Percentiles rank a stretch among this genome's conserved stretches.
Evolutionary conservation across 2,888 invertebrate species (phyloP).

Genomic region (Sphinx pinastri): DNA sequence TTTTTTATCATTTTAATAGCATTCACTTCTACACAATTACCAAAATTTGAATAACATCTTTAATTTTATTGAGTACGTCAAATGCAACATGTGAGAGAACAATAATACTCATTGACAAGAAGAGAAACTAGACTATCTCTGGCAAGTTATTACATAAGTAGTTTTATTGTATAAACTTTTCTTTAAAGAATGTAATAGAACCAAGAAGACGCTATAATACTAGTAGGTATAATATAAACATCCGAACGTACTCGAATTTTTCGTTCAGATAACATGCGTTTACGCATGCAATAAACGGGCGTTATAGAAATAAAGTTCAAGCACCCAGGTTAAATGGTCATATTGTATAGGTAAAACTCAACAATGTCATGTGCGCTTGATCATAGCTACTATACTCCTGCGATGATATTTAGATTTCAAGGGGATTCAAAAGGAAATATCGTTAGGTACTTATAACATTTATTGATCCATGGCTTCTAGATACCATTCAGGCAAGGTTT

Average conservation of each 20-base stretch:
- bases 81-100: slow-evolving; percentile 6
- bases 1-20: background rate
- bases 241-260: too few species aligned
- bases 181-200: background rate
- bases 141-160: background rate
- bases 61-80: background rate
- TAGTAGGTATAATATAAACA: too few species aligned
- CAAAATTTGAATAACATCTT: slow-evolving; percentile 1
- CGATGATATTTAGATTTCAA: too few species aligned
- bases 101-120: background rate
- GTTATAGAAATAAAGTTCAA: too few species aligned
- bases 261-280: too few species aligned
- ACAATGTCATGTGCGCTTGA: too few species aligned
- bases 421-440: background rate
- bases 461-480: slow-evolving; percentile 27
- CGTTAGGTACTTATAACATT: background rate
- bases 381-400: too few species aligned
- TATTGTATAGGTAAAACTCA: too few species aligned
- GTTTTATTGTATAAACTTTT: background rate
- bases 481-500: slow-evolving; percentile 52
- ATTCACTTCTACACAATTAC: background rate
- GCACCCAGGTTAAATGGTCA: too few species aligned
- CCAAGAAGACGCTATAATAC: background rate
- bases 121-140: background rate
- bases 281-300: too few species aligned